Evolutionary conservation across 2,797 vertebrate species (phyloP).

Genomic region (Takifugu rubripes): DNA sequence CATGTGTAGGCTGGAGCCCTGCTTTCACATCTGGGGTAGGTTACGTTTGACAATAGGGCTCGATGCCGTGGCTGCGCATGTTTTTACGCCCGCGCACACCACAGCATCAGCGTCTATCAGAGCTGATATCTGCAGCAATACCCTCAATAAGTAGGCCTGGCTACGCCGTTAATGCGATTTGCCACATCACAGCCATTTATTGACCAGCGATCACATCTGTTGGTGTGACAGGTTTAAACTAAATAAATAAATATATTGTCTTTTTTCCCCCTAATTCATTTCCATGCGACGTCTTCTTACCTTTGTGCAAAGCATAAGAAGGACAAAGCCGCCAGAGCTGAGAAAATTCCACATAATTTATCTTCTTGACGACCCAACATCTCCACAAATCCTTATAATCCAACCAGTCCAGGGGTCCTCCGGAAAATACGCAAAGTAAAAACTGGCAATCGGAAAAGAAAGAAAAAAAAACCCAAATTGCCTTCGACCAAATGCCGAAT

Average conservation of each 20-base stretch:
- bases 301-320: conserved; percentile 89
- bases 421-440: conserved; percentile 60
- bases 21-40: conserved; percentile 50
- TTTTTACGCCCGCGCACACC: conserved; percentile 62
- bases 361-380: conserved; percentile 94
- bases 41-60: conserved; percentile 60
- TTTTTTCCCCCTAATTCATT: neutral
- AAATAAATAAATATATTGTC: too few species aligned
- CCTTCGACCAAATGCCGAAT: conserved; percentile 53
- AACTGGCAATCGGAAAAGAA: conserved; percentile 61
- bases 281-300: conserved; percentile 73
- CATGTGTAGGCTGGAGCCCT: conserved; percentile 17
- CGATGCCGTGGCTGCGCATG: conserved; percentile 55
- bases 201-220: conserved; percentile 35
- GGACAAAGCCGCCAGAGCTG: conserved; percentile 87
- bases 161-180: conserved; percentile 58
- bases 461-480: conserved; percentile 24
- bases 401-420: conserved; percentile 78
- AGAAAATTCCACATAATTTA: conserved; percentile 90
- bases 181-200: conserved; percentile 48
- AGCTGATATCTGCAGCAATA: conserved; percentile 49
- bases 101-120: conserved; percentile 41
- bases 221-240: conserved; percentile 17
- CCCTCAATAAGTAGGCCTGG: conserved; percentile 64
- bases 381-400: conserved; percentile 88